phyloP scores from a whole-genome alignment of 2,797 vertebrate species.

The Delichon dasypus region DNA sequence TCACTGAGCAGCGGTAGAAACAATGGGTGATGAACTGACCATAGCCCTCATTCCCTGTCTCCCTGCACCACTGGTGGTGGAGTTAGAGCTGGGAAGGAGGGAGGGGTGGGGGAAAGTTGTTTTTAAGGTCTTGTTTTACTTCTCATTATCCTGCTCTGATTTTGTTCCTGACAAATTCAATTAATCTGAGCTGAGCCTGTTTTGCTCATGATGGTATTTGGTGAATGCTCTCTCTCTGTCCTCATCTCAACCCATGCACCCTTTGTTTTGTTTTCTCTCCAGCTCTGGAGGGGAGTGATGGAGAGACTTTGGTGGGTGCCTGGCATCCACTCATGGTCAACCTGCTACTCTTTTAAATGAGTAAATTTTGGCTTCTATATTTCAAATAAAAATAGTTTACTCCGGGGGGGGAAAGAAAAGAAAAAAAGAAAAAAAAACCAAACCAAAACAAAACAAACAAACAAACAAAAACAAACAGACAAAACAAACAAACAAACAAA shows the following conservation, averaged over 20 bases:
- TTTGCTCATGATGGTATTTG: neutral
- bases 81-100: neutral
- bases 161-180: neutral
- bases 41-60: neutral
- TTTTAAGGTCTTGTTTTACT: neutral
- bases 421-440: no score
- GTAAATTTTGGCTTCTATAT: neutral
- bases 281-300: neutral
- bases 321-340: neutral
- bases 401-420: no score
- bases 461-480: no score
- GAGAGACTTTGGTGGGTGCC: neutral
- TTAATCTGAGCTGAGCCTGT: neutral
- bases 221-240: neutral
- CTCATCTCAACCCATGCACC: neutral
- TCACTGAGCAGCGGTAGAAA: neutral
- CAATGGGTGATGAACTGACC: rapidly evolving
- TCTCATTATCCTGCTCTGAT: neutral
- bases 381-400: neutral
- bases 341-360: neutral
- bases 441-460: no score
- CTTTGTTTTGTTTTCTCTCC: neutral
- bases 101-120: rapidly evolving
- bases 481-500: no score
- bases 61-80: neutral